Conservation (phyloP, 2,113 vertebrate genomes). For the Brachirus orientalis region DNA sequence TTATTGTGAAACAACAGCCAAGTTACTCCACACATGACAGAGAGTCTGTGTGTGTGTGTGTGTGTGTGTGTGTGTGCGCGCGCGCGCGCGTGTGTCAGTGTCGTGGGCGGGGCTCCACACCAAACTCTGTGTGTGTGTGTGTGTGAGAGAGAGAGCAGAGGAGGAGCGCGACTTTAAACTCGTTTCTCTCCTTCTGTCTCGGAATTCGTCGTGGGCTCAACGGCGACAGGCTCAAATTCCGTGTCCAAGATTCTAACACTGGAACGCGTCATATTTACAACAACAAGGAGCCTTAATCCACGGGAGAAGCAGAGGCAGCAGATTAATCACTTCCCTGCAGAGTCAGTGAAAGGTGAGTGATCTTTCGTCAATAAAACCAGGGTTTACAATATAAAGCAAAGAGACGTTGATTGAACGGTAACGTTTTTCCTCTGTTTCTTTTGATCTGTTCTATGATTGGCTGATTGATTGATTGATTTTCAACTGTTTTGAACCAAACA, state of each 20-base stretch:
- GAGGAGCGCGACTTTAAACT: too few relatives aligned
- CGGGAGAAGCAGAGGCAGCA: not conserved
- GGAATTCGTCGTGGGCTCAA: not conserved
- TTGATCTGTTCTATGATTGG: too few relatives aligned
- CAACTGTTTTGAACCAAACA: too few relatives aligned
- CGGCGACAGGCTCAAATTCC: slow-evolving; percentile 21
- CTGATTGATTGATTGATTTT: too few relatives aligned
- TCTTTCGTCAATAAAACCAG: not conserved
- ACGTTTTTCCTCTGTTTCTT: too few relatives aligned
- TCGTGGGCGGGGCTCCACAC: not conserved
- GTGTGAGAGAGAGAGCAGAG: not conserved
- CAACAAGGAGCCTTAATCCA: not conserved
- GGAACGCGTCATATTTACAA: not conserved
- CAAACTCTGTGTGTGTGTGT: too few relatives aligned
- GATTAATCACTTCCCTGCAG: not conserved
- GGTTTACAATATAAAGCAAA: not conserved
- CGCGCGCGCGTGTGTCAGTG: too few relatives aligned
- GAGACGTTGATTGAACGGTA: too few relatives aligned
- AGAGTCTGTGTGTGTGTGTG: too few relatives aligned
- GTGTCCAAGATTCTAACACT: not conserved
- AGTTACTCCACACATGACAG: too few relatives aligned
- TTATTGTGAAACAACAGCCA: too few relatives aligned
- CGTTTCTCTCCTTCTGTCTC: not conserved
- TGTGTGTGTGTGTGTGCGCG: too few relatives aligned
- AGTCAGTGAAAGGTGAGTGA: slow-evolving; percentile 42